Evolutionary conservation across 1,140 invertebrate genomes (phyloP), one percentile per base, ranked within the genome.

Genomic region (Drosophila arawakana): DNA sequence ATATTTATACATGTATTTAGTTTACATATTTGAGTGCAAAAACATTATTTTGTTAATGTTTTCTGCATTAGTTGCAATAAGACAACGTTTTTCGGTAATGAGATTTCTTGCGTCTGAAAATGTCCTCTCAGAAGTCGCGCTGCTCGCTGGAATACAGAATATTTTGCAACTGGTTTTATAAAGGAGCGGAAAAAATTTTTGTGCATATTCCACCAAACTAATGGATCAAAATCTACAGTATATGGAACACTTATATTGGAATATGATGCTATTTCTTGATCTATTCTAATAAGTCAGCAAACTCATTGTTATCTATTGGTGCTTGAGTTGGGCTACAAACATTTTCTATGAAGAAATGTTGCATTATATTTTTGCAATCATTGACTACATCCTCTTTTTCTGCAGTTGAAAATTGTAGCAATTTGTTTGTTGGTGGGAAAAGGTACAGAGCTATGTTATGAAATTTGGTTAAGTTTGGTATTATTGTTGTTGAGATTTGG

Each of bases 401-500:
- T 37, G 46, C 43, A 5, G 13, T 10, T 61, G 50, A 61, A 39
- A 61, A 75, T 54, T 70, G 44, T 15, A 65, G 34, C n/a, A 65
- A 18, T 54, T 65, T 44, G 2, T 75, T 75, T 8, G 30, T 67
- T 44, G 10, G 66, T 54, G 25, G 54, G 43, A 70, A 70, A 18
- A 70, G 13, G 21, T 54, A 60, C 1, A 70, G n/a, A 2, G 73
- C 66, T n/a, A 70, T 65, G 9, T 70, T 59, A n/a, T 70, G 54
- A 30, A 46, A 75, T 15, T 49, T 70, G n/a, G 50, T 44, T 7
- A 55, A 43, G 54, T 70, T 58, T 50, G 13, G 44, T 11, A 34
- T 21, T 5, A 75, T 39, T 47, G 30, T 70, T 2, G 13, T 35
- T n/a, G 37, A 34, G 25, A 59, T 63, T 37, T 50, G 46, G 7